Evolutionary conservation across 1,140 invertebrate species (phyloP), one percentile per base, ranked within the genome.

Genomic region (Sarcophaga peregrina): DNA sequence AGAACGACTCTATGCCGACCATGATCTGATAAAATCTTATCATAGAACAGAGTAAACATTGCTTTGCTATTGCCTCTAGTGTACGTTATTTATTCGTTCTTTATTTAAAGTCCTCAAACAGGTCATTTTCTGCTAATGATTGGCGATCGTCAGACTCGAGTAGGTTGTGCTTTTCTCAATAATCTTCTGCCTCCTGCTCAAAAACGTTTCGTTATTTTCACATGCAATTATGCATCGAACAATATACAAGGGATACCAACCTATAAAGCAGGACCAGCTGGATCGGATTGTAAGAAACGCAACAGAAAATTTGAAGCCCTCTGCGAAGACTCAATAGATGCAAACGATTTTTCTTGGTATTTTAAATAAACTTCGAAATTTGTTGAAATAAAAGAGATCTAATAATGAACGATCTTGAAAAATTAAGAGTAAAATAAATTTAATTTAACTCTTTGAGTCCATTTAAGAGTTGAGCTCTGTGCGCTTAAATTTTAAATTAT

Each of bases 181-280:
- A 62, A 15, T 54, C 5, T 50, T 3, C n/a, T 52, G 17, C 11
- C n/a, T 50, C 52, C 50, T 6, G 10, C 4, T 1, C 25, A 37
- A 13, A 68, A 47, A 47, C 48, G 37, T 25, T 45, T 68, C 9
- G 17, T 78, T 54, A 54, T 83, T 6, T 83, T 83, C 45, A 83
- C 82, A 3, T 83, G 82, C 46, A 80, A 83, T 72, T 83, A 83
- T 20, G 25, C 82, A 13, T 83, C 82, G n/a, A 78, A 52, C 17
- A 83, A 83, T 78, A 62, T 83, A 17, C 48, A 54, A 1, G 52
- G 37, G 0, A 10, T 47, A 5, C 74, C 82, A 5, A 76, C 25
- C 11, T 83, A 83, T 83, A 46, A 80, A 48, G 9, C 75, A 8
- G 82, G 82, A 37, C 15, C 20, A 20, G 37, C 82, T 5, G 82